Evolutionary conservation across 2,113 vertebrate species (phyloP).

Genomic region (Poeciliopsis prolifica): DNA sequence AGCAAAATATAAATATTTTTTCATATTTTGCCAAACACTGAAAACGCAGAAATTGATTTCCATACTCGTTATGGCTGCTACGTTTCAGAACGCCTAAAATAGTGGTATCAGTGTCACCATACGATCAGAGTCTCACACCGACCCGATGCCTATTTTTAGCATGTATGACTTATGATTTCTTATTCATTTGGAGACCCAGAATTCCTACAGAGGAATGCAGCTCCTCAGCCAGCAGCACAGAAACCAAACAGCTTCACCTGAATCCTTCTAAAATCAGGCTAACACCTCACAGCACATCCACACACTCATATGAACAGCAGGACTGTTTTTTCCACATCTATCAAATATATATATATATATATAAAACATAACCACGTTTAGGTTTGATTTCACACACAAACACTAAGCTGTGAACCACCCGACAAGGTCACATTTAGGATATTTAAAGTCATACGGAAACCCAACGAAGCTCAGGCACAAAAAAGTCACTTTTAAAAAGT

Average conservation of each 20-base stretch:
- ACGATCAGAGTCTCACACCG: background rate
- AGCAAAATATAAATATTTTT: background rate
- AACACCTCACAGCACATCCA: constrained; percentile 56
- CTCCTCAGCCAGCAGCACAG: constrained; percentile 79
- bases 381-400: constrained; percentile 31
- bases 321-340: constrained; percentile 29
- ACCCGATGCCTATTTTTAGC: background rate
- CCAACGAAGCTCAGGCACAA: constrained; percentile 79
- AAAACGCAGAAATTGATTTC: background rate
- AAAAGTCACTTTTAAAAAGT: constrained; percentile 62
- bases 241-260: constrained; percentile 74
- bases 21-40: background rate
- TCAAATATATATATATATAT: background rate
- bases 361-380: constrained; percentile 2
- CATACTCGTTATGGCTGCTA: background rate
- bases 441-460: constrained; percentile 69
- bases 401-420: constrained; percentile 31
- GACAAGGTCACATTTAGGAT: constrained; percentile 47
- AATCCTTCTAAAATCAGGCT: constrained; percentile 68
- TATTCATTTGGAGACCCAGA: constrained; percentile 67
- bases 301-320: constrained; percentile 19
- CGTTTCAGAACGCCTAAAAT: background rate
- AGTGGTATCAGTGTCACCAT: background rate
- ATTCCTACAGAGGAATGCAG: constrained; percentile 81
- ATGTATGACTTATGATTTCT: background rate